A percentile compares a stretch with the other conserved stretches of the same genome.
Evolutionary conservation across 1,140 invertebrate genomes (phyloP).

Genomic region (Drosophila azteca): DNA sequence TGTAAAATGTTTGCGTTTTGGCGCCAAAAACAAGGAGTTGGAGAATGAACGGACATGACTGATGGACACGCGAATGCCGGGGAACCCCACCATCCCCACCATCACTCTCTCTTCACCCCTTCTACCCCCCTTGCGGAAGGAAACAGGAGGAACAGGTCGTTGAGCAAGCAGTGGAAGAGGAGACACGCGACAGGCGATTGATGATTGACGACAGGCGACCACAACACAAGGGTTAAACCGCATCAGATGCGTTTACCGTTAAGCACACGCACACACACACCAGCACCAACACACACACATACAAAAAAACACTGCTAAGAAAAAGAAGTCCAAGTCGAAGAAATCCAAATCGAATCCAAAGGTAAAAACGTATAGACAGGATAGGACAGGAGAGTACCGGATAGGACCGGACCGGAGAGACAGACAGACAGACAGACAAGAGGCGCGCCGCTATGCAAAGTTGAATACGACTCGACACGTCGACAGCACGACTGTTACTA

Average conservation of each 20-base stretch:
- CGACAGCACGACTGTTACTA: constrained; percentile 77
- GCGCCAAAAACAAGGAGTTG: constrained; percentile 40
- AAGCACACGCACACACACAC: neutral
- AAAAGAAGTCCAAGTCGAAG: no score
- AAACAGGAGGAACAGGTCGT: constrained; percentile 5
- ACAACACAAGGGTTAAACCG: constrained; percentile 1
- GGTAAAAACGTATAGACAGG: no score
- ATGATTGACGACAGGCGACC: no score
- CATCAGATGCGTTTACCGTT: no score
- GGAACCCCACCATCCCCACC: neutral
- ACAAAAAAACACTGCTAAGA: neutral
- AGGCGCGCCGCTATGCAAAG: constrained; percentile 61
- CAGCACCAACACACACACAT: neutral
- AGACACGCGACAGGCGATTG: no score
- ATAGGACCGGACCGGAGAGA: neutral
- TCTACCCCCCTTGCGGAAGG: neutral
- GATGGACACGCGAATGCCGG: constrained; percentile 48
- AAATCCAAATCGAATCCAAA: no score
- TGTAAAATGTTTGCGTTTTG: constrained; percentile 53
- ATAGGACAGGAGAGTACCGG: no score
- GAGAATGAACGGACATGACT: constrained; percentile 23
- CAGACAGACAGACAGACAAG: constrained; percentile 13
- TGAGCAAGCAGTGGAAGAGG: neutral
- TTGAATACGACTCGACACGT: constrained; percentile 75
- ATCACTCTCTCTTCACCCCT: no score